Evolutionary conservation across 2,797 vertebrate genomes (phyloP), one percentile per base, ranked within the genome.

Genomic region (Acridotheres tristis): DNA sequence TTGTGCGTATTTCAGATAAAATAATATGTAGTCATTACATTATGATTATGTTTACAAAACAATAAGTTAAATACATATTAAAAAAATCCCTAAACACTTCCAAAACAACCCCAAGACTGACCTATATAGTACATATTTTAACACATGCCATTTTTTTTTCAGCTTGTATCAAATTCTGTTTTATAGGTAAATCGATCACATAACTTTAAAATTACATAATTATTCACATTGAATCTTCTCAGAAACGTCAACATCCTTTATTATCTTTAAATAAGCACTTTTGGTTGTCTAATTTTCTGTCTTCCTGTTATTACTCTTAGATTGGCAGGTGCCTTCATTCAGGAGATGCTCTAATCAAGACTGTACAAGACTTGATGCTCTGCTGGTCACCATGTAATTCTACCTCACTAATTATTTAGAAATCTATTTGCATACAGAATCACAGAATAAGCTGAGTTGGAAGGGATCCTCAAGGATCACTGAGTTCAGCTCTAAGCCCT

Each of bases 231-330:
- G 29, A 73, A 54, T 85, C 36, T 73, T 78, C 66, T 61, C 20
- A 86, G 58, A 79, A 94, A 65, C 8, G 62, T 80, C 59, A 90
- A 67, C 16, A 57, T 1, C 12, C 34, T 94, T 88, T 73, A 58
- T 23, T 68, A 22, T 83, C 51, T 95, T 95, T 93, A 93, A 95
- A 94, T 72, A 25, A 75, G 38, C 57, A 54, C 34, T 59, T 84
- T 84, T 88, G 63, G 27, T 79, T 95, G 54, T 77, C 81, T 86
- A 71, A 95, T 97, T 96, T 97, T 90, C 47, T 91, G 3, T 90
- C 54, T 80, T 97, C 43, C 40, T 76, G 43, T 90, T 91, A 58
- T 16, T 59, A 10, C 10, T 51, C 20, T 53, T 85, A 76, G 48
- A 87, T 25, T 36, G 69, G 73, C 68, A 94, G 45, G 30, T 76